Conservation (phyloP, 23 tunicate genomes). For the Ascidia mentula region DNA sequence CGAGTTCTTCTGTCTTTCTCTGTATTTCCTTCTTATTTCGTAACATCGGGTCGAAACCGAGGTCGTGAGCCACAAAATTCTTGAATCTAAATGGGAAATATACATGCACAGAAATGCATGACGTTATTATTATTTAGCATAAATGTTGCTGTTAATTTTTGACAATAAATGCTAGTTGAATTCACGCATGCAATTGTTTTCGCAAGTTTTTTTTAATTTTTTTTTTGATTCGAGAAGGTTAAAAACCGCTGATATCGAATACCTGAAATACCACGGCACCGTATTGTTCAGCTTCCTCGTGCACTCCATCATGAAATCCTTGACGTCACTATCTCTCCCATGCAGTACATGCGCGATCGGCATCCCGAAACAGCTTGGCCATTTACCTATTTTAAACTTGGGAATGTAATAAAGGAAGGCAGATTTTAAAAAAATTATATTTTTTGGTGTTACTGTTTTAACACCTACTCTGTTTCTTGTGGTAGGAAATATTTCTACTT, state of each 20-base stretch:
- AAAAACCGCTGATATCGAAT: too few relatives aligned
- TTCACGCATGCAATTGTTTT: too few relatives aligned
- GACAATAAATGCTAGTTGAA: not conserved
- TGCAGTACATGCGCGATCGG: not conserved
- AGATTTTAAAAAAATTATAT: too few relatives aligned
- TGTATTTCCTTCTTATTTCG: slow-evolving; percentile 23
- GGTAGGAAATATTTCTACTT: too few relatives aligned
- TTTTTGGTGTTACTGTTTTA: too few relatives aligned
- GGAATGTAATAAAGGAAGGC: not conserved
- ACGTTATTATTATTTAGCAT: too few relatives aligned
- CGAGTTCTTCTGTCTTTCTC: slow-evolving; percentile 23
- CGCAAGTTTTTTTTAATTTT: not conserved
- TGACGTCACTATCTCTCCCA: not conserved
- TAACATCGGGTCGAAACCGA: slow-evolving; percentile 51
- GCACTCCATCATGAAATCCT: not conserved
- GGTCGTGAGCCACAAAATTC: slow-evolving; percentile 45
- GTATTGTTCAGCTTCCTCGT: not conserved
- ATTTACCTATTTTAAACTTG: not conserved
- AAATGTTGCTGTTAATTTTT: not conserved
- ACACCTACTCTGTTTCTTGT: too few relatives aligned
- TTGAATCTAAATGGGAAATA: not conserved
- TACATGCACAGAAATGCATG: not conserved
- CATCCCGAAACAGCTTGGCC: not conserved
- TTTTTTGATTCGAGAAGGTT: too few relatives aligned
- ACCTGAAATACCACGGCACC: not conserved